phyloP scores from a whole-genome alignment of 1,140 invertebrate genomes.

The Acromyrmex heyeri region DNA sequence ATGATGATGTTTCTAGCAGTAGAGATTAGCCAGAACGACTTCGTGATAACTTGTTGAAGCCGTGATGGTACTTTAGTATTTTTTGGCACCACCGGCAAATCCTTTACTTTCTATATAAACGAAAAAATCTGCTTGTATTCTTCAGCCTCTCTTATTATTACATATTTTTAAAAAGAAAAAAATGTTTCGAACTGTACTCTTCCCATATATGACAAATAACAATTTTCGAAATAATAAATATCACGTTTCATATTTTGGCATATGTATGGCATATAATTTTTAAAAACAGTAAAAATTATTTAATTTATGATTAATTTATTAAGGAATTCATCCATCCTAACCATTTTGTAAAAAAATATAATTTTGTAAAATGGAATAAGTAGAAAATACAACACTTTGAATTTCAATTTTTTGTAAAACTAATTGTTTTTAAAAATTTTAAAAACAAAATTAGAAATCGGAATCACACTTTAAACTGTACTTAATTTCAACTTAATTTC shows the following conservation, averaged over 20 bases:
- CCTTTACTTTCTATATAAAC: conserved; percentile 90
- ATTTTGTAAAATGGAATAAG: background rate
- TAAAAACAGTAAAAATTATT: background rate
- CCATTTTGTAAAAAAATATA: background rate
- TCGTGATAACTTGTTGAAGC: conserved; percentile 84
- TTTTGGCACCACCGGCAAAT: conserved; percentile 87
- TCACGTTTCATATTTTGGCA: background rate
- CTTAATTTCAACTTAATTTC: background rate
- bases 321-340: background rate
- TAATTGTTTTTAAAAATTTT: background rate
- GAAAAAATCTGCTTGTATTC: background rate
- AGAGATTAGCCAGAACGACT: conserved; percentile 91
- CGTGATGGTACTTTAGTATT: conserved; percentile 84
- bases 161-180: conserved; percentile 8
- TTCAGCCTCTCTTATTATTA: background rate
- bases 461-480: background rate
- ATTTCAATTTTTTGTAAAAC: background rate
- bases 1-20: conserved; percentile 93
- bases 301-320: background rate
- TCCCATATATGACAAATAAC: background rate
- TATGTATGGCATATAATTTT: too few relatives aligned
- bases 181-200: background rate
- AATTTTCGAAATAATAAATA: background rate
- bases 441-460: background rate
- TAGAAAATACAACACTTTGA: background rate